phyloP scores from a whole-genome alignment of 2,797 vertebrate species.

The Hemitrygon akajei region DNA sequence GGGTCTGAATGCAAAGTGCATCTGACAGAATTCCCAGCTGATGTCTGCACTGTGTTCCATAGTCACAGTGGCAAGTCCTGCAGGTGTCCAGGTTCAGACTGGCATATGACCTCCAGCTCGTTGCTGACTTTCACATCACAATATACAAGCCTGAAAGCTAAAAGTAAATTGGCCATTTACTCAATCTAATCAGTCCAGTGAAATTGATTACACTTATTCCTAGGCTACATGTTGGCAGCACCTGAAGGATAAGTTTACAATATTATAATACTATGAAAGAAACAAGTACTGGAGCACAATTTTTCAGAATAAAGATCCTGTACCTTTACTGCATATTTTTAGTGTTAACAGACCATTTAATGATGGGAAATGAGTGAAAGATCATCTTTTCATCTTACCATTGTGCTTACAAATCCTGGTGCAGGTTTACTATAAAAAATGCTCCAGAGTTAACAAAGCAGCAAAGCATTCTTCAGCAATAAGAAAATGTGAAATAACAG shows the following conservation, averaged over 20 bases:
- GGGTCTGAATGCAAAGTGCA: no score
- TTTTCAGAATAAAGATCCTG: not conserved
- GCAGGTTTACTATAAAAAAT: not conserved
- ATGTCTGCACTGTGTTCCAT: no score
- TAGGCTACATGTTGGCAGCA: not conserved
- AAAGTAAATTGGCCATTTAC: no score
- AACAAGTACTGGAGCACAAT: not conserved
- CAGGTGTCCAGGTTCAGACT: no score
- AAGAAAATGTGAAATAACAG: not conserved
- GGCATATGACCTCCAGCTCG: no score
- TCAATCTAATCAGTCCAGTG: not conserved
- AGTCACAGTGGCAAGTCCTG: no score
- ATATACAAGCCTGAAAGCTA: no score
- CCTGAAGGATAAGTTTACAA: not conserved
- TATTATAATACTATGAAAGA: not conserved
- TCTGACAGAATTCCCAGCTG: no score
- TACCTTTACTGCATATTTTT: no score
- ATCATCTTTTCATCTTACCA: not conserved
- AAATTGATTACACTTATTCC: not conserved
- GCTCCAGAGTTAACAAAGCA: not conserved
- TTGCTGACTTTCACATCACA: no score
- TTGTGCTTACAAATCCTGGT: not conserved
- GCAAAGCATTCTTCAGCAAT: not conserved
- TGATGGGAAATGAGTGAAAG: not conserved
- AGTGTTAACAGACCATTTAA: not conserved